A percentile compares a stretch with the other conserved stretches of the same genome.
phyloP scores from a whole-genome alignment of 2,888 invertebrate species.

The Ferdinandea cuprea region DNA sequence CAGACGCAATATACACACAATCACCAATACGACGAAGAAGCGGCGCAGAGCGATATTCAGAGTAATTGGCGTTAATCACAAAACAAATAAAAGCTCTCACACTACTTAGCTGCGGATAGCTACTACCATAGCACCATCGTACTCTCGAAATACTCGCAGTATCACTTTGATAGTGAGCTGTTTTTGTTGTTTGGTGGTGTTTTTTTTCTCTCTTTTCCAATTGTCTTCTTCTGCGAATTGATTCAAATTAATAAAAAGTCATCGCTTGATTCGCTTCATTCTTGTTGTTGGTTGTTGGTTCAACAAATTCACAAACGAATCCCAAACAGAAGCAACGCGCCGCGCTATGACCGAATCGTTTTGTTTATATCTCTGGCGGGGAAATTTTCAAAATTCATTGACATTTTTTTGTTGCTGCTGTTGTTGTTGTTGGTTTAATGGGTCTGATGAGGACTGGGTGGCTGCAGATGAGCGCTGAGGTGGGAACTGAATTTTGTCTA shows the following conservation, averaged over 20 bases:
- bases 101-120: neutral
- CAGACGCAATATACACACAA: neutral
- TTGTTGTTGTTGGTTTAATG: slow-evolving; percentile 10
- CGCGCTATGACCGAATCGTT: slow-evolving; percentile 57
- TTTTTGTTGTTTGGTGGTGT: too few species aligned
- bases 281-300: slow-evolving; percentile 34
- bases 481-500: slow-evolving; percentile 24
- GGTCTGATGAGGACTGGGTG: neutral
- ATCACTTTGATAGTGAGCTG: slow-evolving; percentile 16
- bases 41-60: slow-evolving; percentile 8
- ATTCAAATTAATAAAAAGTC: slow-evolving; percentile 67
- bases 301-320: slow-evolving; percentile 52
- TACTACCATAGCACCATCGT: neutral
- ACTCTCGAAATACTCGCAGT: slow-evolving; percentile 5
- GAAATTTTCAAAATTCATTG: slow-evolving; percentile 47
- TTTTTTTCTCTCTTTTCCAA: neutral
- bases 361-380: slow-evolving; percentile 58
- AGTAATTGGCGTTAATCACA: slow-evolving; percentile 71
- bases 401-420: slow-evolving; percentile 17
- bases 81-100: slow-evolving; percentile 60
- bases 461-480: neutral
- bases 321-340: slow-evolving; percentile 15
- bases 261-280: slow-evolving; percentile 52
- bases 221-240: slow-evolving; percentile 55
- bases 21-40: neutral